Evolutionary conservation across 2,888 invertebrate genomes (phyloP), one percentile per base, ranked within the genome.

Genomic region (Pecten maximus): DNA sequence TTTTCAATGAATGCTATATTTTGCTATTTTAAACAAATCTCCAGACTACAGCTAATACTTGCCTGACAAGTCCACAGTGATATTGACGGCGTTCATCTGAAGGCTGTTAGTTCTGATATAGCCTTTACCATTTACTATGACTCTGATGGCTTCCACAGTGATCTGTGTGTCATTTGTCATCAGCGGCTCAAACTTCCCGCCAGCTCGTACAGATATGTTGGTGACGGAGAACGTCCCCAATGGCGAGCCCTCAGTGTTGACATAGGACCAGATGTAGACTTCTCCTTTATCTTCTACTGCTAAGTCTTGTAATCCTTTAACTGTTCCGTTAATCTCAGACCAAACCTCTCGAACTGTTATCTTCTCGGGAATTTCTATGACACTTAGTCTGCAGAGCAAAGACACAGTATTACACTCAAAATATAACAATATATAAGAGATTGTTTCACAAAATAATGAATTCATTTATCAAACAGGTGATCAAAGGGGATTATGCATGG

Each of bases 11-110:
- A n/a, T n/a, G n/a, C n/a, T n/a, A n/a, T n/a, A n/a, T n/a, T n/a
- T n/a, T n/a, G n/a, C n/a, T n/a, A n/a, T n/a, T n/a, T n/a, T n/a
- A n/a, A 23, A 39, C 74, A 23, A 28, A 15, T 39, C 19, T 16
- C 15, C n/a, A 19, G 16, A 23, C 28, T 87, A 35, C 19, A 4
- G 60, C 48, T 40, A 28, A n/a, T 40, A 89, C 91, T 89, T 91
- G 95, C 95, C 95, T 89, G 95, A 94, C 44, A 95, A 88, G 74
- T 95, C 95, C n/a, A 95, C 91, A 10, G 94, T 95, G 39, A 95
- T 90, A 91, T 95, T 95, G 40, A 91, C 91, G 39, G 94, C 92
- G 50, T 89, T 86, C 39, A 95, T 88, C 12, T 90, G n/a, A 50
- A 95, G 91, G 35, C 93, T 88, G 44, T 95, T 95, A 6, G 95